phyloP scores from a whole-genome alignment of 2,888 invertebrate genomes.

The Elgonia sp. region DNA sequence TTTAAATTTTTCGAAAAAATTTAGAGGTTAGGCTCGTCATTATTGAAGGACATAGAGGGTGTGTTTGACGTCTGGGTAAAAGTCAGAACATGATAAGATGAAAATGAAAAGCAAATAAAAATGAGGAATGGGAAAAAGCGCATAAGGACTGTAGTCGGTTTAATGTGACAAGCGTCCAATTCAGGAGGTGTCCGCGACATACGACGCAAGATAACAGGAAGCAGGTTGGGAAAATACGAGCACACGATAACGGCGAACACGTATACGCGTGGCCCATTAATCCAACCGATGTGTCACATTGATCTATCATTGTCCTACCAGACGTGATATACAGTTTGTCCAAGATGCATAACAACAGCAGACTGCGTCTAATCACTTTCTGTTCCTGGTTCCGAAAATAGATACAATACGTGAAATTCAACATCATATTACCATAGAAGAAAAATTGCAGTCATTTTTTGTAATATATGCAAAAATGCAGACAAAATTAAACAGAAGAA shows the following conservation, averaged over 20 bases:
- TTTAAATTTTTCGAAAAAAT: not conserved
- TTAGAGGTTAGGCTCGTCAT: conserved; percentile 8
- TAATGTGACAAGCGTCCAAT: conserved; percentile 72
- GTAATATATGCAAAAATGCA: too few species aligned
- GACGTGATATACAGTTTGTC: conserved; percentile 75
- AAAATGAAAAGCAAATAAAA: conserved; percentile 60
- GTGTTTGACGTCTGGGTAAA: conserved; percentile 43
- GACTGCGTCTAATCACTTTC: conserved; percentile 60
- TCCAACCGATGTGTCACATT: conserved; percentile 85
- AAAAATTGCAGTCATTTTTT: not conserved
- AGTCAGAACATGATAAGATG: conserved; percentile 53
- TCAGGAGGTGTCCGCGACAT: conserved; percentile 76
- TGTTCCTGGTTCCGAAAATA: conserved; percentile 31
- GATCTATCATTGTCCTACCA: conserved; percentile 86
- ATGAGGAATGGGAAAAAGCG: conserved; percentile 53
- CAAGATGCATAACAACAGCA: conserved; percentile 68
- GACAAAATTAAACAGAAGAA: too few species aligned
- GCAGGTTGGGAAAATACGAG: conserved; percentile 83
- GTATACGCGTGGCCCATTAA: conserved; percentile 85
- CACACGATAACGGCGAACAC: conserved; percentile 82
- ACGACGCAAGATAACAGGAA: conserved; percentile 82
- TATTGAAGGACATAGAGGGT: conserved; percentile 32
- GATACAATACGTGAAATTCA: not conserved
- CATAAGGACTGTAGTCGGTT: conserved; percentile 65
- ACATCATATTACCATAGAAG: conserved; percentile 9